These are phyloP conservation scores for Chaetodon trifascialis DNA, from an alignment of 2,113 vertebrate genomes.

Conservation along the genomic window DNA sequence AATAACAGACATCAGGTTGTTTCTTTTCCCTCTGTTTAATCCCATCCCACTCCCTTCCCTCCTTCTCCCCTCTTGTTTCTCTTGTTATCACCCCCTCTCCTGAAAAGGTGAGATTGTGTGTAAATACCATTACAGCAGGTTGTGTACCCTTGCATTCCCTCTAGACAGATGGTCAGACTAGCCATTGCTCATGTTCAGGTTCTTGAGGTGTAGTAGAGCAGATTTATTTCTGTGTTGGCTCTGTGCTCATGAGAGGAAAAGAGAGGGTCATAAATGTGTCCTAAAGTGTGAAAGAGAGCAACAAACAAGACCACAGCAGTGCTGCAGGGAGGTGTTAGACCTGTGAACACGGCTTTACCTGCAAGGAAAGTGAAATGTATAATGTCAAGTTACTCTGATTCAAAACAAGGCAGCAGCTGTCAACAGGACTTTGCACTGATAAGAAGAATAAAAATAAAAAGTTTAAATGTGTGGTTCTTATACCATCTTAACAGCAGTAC, in stretches of 20 bases:
- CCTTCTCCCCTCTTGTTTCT: constrained; percentile 14
- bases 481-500: neutral
- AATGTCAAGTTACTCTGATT: neutral
- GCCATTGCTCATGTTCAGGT: constrained; percentile 53
- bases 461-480: neutral
- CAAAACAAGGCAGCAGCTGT: neutral
- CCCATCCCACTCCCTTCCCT: neutral
- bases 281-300: constrained; percentile 34
- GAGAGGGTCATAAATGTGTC: constrained; percentile 35
- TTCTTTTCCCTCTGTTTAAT: constrained; percentile 53
- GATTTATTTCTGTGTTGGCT: constrained; percentile 53
- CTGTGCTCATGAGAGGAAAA: constrained; percentile 7
- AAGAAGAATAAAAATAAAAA: neutral
- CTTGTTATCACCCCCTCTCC: constrained; percentile 20
- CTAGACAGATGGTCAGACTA: constrained; percentile 41
- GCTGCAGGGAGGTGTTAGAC: constrained; percentile 17
- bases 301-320: constrained; percentile 8
- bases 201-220: constrained; percentile 31
- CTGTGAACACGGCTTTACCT: neutral
- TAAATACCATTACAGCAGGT: constrained; percentile 46
- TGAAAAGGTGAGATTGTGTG: constrained; percentile 32
- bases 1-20: constrained; percentile 58
- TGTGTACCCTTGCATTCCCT: constrained; percentile 26
- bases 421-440: neutral
- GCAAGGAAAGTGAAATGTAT: neutral